Evolutionary conservation across 1,140 invertebrate species (phyloP), one percentile per base, ranked within the genome.

Genomic region (Drosophila varians): DNA sequence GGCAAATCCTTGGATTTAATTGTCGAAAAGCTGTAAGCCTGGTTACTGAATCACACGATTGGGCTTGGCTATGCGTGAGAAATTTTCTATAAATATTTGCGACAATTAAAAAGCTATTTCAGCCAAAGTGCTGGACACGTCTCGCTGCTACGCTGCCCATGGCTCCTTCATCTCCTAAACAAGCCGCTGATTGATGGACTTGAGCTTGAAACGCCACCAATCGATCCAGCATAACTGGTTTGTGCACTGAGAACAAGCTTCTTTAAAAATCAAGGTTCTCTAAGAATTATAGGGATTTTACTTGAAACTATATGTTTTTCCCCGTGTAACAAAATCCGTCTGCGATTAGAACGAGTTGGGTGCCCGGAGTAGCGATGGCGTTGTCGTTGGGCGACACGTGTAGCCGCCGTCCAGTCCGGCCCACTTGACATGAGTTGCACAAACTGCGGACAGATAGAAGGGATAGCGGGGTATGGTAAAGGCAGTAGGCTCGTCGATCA

Each of bases 141-240:
- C 26, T 36, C 28, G 9, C 42, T 23, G 21, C 23, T 53, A 21
- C 12, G 38, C 53, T 23, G 60, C 40, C 60, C 60, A 46, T 62
- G 42, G 56, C 60, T 64, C 60, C 47, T 28, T 64, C 60, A 48
- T 42, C 60, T 64, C 43, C 69, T n/a, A 73, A 73, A 73, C 56
- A 28, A 62, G 69, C 69, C 69, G 16, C 70, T 73, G 69, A 73
- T 73, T 73, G 69, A 73, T 73, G 45, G 69, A 73, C 69, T 73
- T 48, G 56, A 26, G 69, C 57, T 60, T 56, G 53, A 71, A 71
- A 71, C 66, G 68, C 68, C 68, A 71, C 54, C 54, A 71, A 71
- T 61, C 54, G 48, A 62, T 52, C 65, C 65, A 48, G 69, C 60
- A 36, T 47, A 62, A 73, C 69, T 54, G 69, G 69, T 73, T 73